Evolutionary conservation across 2,888 invertebrate species (phyloP), one percentile per base, ranked within the genome.

Genomic region (Cheilosia urbana): DNA sequence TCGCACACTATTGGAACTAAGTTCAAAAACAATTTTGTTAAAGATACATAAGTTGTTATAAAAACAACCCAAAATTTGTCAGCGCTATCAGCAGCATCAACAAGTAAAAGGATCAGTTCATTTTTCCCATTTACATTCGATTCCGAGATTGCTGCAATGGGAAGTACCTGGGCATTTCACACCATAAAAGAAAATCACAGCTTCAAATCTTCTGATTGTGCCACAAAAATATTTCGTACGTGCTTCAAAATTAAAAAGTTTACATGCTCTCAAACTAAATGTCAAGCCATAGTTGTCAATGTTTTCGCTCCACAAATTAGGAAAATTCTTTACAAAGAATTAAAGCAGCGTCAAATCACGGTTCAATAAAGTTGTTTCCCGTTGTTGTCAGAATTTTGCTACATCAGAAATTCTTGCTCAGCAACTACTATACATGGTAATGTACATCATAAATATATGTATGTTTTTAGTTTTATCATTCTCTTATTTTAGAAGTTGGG

Each of bases 171-270:
- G 62, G 17, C 24, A 7, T 62, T 3, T 62, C 45, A 30, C 30
- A 11, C 24, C 0, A 62, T 30, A 30, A 24, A 62, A 7, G 15
- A 9, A 27, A 62, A 47, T 21, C 45, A 45, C 24, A 45, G 62
- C 27, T 62, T 62, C 45, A 62, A 45, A 17, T 62, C 62, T 24
- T 45, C 62, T 24, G 62, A 62, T 62, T 62, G 24, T 45, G 45
- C 62, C 17, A 62, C 62, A 27, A 47, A 63, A 63, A 47, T 62
- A 45, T 62, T 62, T 62, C 42, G 45, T 17, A 27, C 62, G 27
- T 45, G 27, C 17, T 62, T 62, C 9, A 49, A 49, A 47, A 63
- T 63, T 30, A 19, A 63, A 49, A 40, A 58, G 37, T 57, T 37
- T 34, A 37, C 21, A 19, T 57, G 57, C 19, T 57, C 37, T 37